These are phyloP conservation scores for Archaeoteleia sp. DNA, from an alignment of 2,888 invertebrate species.

Conservation along the genomic window DNA sequence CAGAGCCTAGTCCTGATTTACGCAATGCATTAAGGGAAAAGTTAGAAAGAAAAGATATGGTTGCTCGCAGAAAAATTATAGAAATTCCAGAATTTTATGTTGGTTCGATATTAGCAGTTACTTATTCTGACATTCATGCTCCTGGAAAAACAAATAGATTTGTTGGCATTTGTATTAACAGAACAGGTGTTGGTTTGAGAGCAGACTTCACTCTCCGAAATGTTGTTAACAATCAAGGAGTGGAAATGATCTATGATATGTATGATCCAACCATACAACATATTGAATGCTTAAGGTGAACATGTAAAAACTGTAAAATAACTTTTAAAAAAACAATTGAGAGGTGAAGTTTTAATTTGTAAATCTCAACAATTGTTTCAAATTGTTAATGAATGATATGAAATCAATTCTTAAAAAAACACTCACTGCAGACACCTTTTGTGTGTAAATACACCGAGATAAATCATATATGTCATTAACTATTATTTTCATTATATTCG, in stretches of 20 bases:
- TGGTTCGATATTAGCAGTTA: conserved; percentile 92
- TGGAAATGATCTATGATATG: conserved; percentile 85
- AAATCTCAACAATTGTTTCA: conserved; percentile 1
- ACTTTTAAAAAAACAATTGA: too few relatives aligned
- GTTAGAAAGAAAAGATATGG: conserved; percentile 94
- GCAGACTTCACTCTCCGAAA: conserved; percentile 93
- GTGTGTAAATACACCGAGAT: too few relatives aligned
- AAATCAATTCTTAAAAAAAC: too few relatives aligned
- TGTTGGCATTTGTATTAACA: conserved; percentile 95
- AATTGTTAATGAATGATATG: too few relatives aligned
- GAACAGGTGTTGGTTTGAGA: conserved; percentile 87
- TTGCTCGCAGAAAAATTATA: conserved; percentile 86
- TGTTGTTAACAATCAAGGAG: conserved; percentile 91
- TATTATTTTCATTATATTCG: too few relatives aligned
- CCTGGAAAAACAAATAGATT: conserved; percentile 89
- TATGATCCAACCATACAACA: conserved; percentile 95
- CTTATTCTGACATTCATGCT: conserved; percentile 89
- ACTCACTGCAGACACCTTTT: too few relatives aligned
- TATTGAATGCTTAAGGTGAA: conserved; percentile 86
- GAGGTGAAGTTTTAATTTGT: conserved; percentile 12
- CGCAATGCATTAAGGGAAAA: conserved; percentile 90
- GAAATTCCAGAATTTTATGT: conserved; percentile 99
- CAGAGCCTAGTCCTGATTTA: conserved; percentile 86
- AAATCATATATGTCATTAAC: too few relatives aligned
- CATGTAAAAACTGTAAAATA: neutral